Conservation (phyloP, 2,113 vertebrate species). For the Actinemys pallida region DNA sequence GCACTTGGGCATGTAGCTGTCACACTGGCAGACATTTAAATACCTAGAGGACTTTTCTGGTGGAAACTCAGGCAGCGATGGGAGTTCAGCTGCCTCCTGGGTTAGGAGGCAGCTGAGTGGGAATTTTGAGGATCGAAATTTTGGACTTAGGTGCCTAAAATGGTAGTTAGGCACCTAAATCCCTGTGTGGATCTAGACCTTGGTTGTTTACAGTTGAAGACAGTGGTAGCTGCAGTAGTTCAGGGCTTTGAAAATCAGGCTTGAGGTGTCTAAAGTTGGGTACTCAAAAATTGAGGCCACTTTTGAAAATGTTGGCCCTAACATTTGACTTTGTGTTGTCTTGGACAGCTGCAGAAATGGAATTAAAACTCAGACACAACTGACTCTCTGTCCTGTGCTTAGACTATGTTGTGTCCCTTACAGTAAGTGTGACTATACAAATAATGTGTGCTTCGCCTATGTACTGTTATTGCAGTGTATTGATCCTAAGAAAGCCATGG, state of each 20-base stretch:
- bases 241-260: neutral
- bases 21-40: neutral
- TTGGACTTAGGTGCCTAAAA: neutral
- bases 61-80: neutral
- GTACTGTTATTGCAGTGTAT: neutral
- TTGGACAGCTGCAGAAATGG: neutral
- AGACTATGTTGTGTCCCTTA: neutral
- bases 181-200: neutral
- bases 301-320: neutral
- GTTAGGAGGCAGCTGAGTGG: neutral
- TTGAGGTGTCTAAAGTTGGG: neutral
- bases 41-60: neutral
- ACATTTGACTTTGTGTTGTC: neutral
- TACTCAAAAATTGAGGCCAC: neutral
- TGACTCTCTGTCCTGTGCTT: neutral
- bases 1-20: neutral
- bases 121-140: neutral
- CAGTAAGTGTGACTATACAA: neutral
- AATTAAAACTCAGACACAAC: neutral
- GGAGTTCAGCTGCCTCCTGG: neutral
- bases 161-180: neutral
- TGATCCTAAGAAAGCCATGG: neutral
- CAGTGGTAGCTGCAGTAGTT: neutral
- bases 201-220: neutral
- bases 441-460: neutral